Evolutionary conservation across 37 sponge, comb jelly and placozoan genomes (phyloP), one percentile per base, ranked within the genome.

Genomic region (Tethya wilhelma): DNA sequence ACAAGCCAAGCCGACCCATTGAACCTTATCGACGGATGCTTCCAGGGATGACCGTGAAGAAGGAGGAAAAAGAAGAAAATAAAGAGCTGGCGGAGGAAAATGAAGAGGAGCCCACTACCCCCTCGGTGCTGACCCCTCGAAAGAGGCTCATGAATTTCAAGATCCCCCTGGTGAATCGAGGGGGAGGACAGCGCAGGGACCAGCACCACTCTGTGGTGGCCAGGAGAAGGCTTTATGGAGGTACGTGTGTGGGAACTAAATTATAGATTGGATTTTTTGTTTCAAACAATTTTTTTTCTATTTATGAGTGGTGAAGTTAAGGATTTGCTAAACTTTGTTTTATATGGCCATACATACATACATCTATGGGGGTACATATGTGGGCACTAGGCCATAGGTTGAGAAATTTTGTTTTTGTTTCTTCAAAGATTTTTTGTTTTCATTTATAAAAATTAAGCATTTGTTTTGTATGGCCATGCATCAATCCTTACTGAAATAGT

Each of bases 81-180:
- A 26, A 22, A 25, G 62, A 31, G 36, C 38, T 23, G 25, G 62
- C 4, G 23, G 75, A 70, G 63, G 38, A 56, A 1, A 62, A 70
- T 19, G 73, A 73, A 63, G 80, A 67, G 34, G 81, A 83, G n/a
- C 77, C 71, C 4, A 69, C 65, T 25, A 42, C 53, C 38, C 73
- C 70, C 28, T 36, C 73, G 0, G 44, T 74, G 5, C 69, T 67
- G 12, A 84, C 77, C n/a, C 85, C 79, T 5, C 59, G 86, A 42
- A 88, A 93, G 79, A 60, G 89, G 38, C 64, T 93, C 39, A 73
- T 88, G 53, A 93, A 85, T 44, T 93, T 93, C 56, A 88, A 88
- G 86, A 93, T 93, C 32, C 93, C 93, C 3, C 64, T 90, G 14
- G 45, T 87, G 32, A n/a, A n/a, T 36, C 65, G 71, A 31, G 62